Percentiles rank a stretch among this genome's conserved stretches.
phyloP scores from a whole-genome alignment of 2,888 invertebrate genomes.

The Lithosia quadra region DNA sequence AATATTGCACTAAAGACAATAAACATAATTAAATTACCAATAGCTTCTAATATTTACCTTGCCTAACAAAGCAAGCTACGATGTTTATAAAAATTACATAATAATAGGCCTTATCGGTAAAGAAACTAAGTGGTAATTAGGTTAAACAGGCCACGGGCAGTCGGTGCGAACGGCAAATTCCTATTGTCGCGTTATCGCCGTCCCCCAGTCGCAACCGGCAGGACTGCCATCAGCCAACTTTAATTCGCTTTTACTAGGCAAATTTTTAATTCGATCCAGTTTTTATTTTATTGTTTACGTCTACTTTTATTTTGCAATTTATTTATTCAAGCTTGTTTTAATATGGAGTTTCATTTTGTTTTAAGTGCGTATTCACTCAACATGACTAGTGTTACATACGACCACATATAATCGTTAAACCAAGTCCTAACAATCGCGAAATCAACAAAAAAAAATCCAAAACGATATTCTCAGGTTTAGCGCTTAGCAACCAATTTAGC shows the following conservation, averaged over 20 bases:
- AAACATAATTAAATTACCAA: constrained; percentile 8
- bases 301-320: constrained; percentile 23
- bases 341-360: constrained; percentile 1
- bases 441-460: too few relatives aligned
- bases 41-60: constrained; percentile 36
- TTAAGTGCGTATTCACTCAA: neutral
- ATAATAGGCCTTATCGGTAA: constrained; percentile 64
- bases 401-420: too few relatives aligned
- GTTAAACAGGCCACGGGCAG: constrained; percentile 68
- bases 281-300: constrained; percentile 48
- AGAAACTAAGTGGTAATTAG: constrained; percentile 73
- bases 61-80: constrained; percentile 32
- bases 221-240: constrained; percentile 73
- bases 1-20: neutral
- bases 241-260: constrained; percentile 78
- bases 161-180: constrained; percentile 76
- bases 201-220: constrained; percentile 68
- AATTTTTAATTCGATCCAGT: constrained; percentile 77
- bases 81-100: constrained; percentile 58
- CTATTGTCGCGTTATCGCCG: constrained; percentile 82
- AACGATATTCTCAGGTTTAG: too few relatives aligned
- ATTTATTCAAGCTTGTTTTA: constrained; percentile 21
- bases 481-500: too few relatives aligned
- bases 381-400: too few relatives aligned
- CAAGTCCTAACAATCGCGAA: too few relatives aligned